phyloP scores from a whole-genome alignment of 2,797 vertebrate genomes.

The Psittacula echo region DNA sequence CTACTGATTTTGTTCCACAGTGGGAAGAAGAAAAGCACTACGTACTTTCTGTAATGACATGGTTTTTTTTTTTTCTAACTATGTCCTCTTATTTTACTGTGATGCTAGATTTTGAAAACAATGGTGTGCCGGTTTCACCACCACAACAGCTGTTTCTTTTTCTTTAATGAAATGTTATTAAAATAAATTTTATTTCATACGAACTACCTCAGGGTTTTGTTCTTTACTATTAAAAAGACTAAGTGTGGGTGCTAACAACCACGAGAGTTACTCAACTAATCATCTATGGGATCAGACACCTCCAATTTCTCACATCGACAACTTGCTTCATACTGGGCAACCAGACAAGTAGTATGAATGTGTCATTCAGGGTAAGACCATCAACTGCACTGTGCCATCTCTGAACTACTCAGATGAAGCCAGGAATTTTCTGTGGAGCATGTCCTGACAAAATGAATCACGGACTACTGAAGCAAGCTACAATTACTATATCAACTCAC shows the following conservation, averaged over 20 bases:
- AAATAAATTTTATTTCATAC: background rate
- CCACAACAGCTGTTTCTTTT: background rate
- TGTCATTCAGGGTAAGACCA: background rate
- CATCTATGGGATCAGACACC: background rate
- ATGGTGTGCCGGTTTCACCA: background rate
- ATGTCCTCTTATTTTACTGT: background rate
- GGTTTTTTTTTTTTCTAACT: rapidly evolving
- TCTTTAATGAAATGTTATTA: background rate
- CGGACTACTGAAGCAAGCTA: background rate
- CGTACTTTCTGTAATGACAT: background rate
- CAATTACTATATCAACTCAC: background rate
- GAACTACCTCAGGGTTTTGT: background rate
- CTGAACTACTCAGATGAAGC: background rate
- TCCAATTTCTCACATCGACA: background rate
- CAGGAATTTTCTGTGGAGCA: background rate
- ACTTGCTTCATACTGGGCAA: background rate
- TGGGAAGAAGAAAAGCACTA: background rate
- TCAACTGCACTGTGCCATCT: background rate
- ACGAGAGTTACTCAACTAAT: background rate
- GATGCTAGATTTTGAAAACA: background rate
- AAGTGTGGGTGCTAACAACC: background rate
- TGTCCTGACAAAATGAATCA: background rate
- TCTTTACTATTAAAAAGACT: background rate
- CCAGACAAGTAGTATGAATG: background rate
- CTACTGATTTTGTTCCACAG: background rate